Base-by-base conservation (phyloP, 30 jellyfish, hydroid and myxozoan species). In the Chrysaora quinquecirrha region DNA sequence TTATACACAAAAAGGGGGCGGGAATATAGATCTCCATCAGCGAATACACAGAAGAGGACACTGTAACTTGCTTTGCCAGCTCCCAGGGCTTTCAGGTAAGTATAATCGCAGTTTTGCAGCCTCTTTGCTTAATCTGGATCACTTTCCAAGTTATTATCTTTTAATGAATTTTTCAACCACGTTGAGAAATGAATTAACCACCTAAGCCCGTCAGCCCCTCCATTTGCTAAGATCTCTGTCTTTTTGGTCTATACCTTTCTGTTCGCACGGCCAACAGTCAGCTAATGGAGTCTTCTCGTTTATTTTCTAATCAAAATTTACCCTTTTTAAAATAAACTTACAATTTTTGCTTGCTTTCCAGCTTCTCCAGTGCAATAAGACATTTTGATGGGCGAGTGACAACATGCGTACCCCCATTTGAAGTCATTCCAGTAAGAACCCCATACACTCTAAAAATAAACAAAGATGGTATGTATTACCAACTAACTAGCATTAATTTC, bases 341-440 rank as follows among this genome's bases (percentile, higher is more conserved):
- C 99, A 43, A 69, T 76, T 31, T 85, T 77, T 18, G 97, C 99
- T 58, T 2, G 58, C 58, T 88, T 88, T n/a, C 99, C 99, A 58
- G 97, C 96, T 67, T 87, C 96, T 25, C 98, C 99, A 22, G 98
- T 90, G 90, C 99, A 96, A 72, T 96, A 96, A 3, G 98, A 89
- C 84, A 83, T 83, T 71, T 96, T 96, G 73, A 96, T 64, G 65
- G 90, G 89, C n/a, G 98, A 89, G 71, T 96, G 99, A 74, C 99
- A 96, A 73, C 99, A 96, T 9, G 97, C 90, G 64, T 96, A 96
- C 16, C 99, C 99, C 99, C 99, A 96, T 38, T 46, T 65, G 77
- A 96, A 96, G 30, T 86, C 90, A 3, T 76, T 82, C 98, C 98
- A 96, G 52, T 49, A 96, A 21, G 99, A 96, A 4, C 99, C 99